Percentiles rank a stretch among this genome's conserved stretches.
Evolutionary conservation across 1,140 invertebrate species (phyloP).

Genomic region (Drosophila ficusphila): DNA sequence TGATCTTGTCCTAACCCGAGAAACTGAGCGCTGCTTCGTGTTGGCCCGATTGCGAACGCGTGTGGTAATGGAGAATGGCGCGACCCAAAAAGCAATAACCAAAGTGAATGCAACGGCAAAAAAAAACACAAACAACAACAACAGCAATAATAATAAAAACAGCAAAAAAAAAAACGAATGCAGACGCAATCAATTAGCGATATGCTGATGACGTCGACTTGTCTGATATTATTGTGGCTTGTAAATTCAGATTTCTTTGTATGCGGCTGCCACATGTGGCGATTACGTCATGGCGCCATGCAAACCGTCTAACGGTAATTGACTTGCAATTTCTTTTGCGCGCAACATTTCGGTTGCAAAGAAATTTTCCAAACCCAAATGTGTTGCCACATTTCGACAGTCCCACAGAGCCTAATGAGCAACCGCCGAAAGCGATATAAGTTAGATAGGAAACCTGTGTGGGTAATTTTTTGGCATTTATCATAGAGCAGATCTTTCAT

Average conservation of each 20-base stretch:
- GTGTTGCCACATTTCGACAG: slow-evolving; percentile 68
- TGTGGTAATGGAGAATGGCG: slow-evolving; percentile 69
- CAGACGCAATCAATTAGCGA: slow-evolving; percentile 78
- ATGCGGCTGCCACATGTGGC: slow-evolving; percentile 69
- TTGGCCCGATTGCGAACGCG: slow-evolving; percentile 5
- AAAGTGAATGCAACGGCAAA: slow-evolving; percentile 73
- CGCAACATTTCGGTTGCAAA: slow-evolving; percentile 72
- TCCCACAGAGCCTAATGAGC: slow-evolving; percentile 35
- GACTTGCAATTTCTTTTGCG: slow-evolving; percentile 79
- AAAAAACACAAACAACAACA: slow-evolving; percentile 21
- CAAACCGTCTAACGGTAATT: slow-evolving; percentile 75
- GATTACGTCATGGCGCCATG: slow-evolving; percentile 76
- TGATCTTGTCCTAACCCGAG: slow-evolving; percentile 72
- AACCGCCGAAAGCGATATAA: slow-evolving; percentile 14
- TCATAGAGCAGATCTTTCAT: slow-evolving; percentile 38
- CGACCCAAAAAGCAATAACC: slow-evolving; percentile 60
- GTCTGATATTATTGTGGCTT: not conserved
- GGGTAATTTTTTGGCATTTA: slow-evolving; percentile 54
- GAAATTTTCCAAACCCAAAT: slow-evolving; percentile 63
- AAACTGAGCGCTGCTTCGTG: slow-evolving; percentile 13
- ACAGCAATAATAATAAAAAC: slow-evolving; percentile 12
- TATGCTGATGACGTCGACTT: slow-evolving; percentile 58
- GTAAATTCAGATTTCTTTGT: slow-evolving; percentile 3
- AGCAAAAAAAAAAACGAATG: slow-evolving; percentile 5
- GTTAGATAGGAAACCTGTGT: slow-evolving; percentile 4